A percentile compares a stretch with the other conserved stretches of the same genome.
Conservation (phyloP, 1,140 invertebrate species). For the Drosophila simulans region DNA sequence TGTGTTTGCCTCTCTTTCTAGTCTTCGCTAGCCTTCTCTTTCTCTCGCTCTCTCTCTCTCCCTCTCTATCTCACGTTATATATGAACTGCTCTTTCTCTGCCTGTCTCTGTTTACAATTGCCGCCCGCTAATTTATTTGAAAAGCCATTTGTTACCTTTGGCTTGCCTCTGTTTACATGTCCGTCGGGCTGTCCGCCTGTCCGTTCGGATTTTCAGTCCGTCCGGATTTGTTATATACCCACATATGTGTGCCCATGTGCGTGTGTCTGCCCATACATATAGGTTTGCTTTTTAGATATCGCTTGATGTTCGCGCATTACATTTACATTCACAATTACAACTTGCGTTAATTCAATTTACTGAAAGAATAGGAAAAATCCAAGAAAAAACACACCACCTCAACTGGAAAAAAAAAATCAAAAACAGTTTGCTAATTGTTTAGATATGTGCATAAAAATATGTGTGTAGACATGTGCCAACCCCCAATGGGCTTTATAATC, state of each 20-base stretch:
- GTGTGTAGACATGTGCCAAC: conserved; percentile 49
- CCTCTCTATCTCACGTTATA: background rate
- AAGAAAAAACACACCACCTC: background rate
- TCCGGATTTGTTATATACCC: conserved; percentile 40
- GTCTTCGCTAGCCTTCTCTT: background rate
- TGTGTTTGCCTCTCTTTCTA: conserved; percentile 10
- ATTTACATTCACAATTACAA: conserved; percentile 62
- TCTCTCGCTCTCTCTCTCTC: background rate
- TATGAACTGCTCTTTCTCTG: conserved; percentile 10
- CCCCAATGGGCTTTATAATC: conserved; percentile 55
- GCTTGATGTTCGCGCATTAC: conserved; percentile 15
- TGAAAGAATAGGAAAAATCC: background rate
- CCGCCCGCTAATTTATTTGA: conserved; percentile 77
- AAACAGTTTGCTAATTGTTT: conserved; percentile 35
- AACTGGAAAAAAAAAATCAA: background rate
- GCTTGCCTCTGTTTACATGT: conserved; percentile 73
- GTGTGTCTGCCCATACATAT: conserved; percentile 5
- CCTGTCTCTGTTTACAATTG: conserved; percentile 70
- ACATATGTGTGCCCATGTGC: conserved; percentile 2
- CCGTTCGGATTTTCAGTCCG: conserved; percentile 3
- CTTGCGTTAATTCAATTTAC: conserved; percentile 76
- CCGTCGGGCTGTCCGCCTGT: conserved; percentile 15
- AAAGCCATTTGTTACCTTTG: conserved; percentile 82
- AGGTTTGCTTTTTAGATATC: conserved; percentile 25
- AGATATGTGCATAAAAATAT: conserved; percentile 46